Base-by-base conservation (phyloP, 2,888 invertebrate genomes). In the Chalcosyrphus nemorum region DNA sequence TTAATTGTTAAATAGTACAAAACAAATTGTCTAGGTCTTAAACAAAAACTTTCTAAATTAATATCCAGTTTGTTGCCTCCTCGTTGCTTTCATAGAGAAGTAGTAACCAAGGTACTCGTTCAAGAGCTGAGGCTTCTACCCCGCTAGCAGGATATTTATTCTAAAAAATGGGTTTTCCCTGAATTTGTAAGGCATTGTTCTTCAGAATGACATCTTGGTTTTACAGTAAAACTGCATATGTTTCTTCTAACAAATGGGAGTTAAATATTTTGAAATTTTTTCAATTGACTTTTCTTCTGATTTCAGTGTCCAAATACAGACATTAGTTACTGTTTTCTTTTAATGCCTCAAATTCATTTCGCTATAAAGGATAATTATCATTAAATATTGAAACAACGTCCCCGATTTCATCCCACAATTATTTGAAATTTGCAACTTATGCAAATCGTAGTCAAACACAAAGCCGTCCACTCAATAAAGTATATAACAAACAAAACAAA, bases 1-100 rank as follows among this genome's bases (percentile, higher is more conserved):
- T 84, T 75, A 72, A 66, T 84, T 84, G 84, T 84, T 84, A 70
- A 84, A 75, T 84, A 80, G 78, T 84, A 80, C 47, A 71, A 59
- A 7, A n/a, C n/a, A n/a, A 35, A 66, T 56, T 82, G 77, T 78
- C 77, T 78, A 82, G 66, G 78, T 82, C 74, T 80, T 72, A 75
- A 52, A 52, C 2, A 57, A 43, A 54, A 35, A 72, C 45, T 65
- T 54, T 72, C 38, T 71, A 63, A 76, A 72, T 35, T 19, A 41
- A 56, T 65, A 70, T 77, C 77, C 68, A 27, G n/a, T 24, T 52
- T 45, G 61, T 74, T 80, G 63, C 61, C 45, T 63, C 41, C 21
- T 43, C 63, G 57, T 19, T 41, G 27, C 27, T 32, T 9, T 38
- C 27, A 35, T 50, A 29, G 38, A 15, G 38, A 45, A 38, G 61